These are phyloP conservation scores for Digitonthophagus gazella DNA, from an alignment of 2,888 invertebrate species.

Conservation along the genomic window DNA sequence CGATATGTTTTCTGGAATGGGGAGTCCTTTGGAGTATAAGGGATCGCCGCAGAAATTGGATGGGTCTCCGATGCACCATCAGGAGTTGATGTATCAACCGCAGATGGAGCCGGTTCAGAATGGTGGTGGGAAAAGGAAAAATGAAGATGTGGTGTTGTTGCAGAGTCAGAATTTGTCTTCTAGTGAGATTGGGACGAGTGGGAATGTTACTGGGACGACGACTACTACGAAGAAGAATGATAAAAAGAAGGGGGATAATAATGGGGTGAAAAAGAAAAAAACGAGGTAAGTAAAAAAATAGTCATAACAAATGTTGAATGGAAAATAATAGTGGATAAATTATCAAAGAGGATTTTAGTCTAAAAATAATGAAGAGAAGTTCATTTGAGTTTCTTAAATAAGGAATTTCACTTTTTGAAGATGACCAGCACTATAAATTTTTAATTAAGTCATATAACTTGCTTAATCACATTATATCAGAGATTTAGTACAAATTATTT, in stretches of 20 bases:
- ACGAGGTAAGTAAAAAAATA: conserved; percentile 64
- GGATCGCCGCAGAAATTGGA: conserved; percentile 51
- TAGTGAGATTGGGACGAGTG: conserved; percentile 44
- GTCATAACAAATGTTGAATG: not conserved
- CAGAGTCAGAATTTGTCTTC: conserved; percentile 53
- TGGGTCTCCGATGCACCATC: conserved; percentile 52
- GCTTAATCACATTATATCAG: too few species aligned
- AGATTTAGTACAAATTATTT: too few species aligned
- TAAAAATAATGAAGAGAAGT: too few species aligned
- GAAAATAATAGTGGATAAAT: not conserved
- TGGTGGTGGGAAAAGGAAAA: conserved; percentile 44
- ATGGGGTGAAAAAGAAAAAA: conserved; percentile 88
- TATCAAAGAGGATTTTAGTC: not conserved
- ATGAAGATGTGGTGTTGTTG: conserved; percentile 49
- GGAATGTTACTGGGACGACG: conserved; percentile 41
- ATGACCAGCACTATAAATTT: too few species aligned
- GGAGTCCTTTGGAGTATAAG: conserved; percentile 51
- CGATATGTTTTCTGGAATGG: conserved; percentile 51
- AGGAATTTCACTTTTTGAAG: too few species aligned
- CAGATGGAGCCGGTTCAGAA: conserved; percentile 40
- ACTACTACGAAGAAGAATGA: conserved; percentile 62
- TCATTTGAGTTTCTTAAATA: too few species aligned
- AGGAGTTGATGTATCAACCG: conserved; percentile 40
- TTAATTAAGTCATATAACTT: too few species aligned
- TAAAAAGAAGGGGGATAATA: conserved; percentile 80